A percentile compares a stretch with the other conserved stretches of the same genome.
Evolutionary conservation across 2,113 vertebrate species (phyloP).

Genomic region (human): DNA sequence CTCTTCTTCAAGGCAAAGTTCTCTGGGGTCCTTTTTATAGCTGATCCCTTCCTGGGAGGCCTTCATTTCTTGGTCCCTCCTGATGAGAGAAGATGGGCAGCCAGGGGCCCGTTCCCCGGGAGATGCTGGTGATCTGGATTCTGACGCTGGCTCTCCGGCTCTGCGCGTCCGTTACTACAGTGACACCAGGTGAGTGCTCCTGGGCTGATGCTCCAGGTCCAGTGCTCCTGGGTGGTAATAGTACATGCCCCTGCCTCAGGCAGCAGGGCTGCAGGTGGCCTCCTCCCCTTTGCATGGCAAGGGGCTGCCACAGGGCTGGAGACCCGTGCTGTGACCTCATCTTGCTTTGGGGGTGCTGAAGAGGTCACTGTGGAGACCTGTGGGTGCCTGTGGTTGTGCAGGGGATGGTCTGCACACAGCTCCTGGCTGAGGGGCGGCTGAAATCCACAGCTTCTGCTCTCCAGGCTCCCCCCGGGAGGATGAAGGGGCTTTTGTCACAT

Average conservation of each 20-base stretch:
- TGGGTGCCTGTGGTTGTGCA: background rate
- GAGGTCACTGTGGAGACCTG: background rate
- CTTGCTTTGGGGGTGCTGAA: background rate
- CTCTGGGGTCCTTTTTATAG: slow-evolving; percentile 2
- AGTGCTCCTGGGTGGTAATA: background rate
- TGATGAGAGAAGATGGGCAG: background rate
- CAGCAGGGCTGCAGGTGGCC: background rate
- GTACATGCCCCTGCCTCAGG: background rate
- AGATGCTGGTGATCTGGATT: slow-evolving; percentile 49
- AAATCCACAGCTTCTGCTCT: no score
- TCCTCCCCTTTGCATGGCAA: background rate
- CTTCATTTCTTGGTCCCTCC: background rate
- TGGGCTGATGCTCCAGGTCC: background rate
- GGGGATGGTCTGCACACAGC: background rate
- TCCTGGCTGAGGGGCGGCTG: background rate
- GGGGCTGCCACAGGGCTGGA: background rate
- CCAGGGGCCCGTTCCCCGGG: background rate
- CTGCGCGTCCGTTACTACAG: rapidly evolving
- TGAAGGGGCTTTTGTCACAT: background rate
- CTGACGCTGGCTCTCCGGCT: slow-evolving; percentile 17
- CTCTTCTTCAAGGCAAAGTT: slow-evolving; percentile 16
- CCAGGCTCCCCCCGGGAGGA: background rate
- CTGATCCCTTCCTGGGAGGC: background rate
- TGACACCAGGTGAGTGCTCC: background rate
- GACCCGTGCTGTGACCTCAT: background rate